Conservation (phyloP, 2,797 vertebrate genomes). For the Iguana delicatissima region DNA sequence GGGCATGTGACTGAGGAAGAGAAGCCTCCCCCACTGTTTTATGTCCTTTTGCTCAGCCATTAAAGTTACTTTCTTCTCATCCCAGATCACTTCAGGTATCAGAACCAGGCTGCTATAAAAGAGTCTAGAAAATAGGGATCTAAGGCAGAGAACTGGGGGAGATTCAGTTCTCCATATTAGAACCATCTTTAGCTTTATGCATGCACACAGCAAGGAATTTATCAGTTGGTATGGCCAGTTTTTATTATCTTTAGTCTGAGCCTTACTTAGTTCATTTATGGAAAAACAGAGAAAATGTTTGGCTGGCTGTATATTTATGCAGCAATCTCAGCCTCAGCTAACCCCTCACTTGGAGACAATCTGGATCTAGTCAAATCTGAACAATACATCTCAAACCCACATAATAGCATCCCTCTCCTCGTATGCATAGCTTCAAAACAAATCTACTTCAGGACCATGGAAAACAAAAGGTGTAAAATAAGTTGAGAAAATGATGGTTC, state of each 20-base stretch:
- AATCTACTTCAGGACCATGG: constrained; percentile 7
- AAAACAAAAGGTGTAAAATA: constrained; percentile 9
- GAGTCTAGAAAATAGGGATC: no score
- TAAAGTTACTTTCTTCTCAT: background rate
- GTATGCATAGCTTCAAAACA: constrained; percentile 8
- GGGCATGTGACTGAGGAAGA: background rate
- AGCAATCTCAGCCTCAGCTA: background rate
- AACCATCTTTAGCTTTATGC: background rate
- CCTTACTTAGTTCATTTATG: background rate
- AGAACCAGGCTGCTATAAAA: background rate
- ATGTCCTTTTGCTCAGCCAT: background rate
- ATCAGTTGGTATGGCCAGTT: background rate
- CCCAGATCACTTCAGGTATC: background rate
- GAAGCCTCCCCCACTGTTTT: background rate
- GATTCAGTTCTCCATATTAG: background rate
- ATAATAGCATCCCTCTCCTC: background rate
- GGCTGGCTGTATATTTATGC: background rate
- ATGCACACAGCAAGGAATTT: background rate
- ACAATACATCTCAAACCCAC: background rate
- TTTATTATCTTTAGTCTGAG: background rate
- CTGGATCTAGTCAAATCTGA: constrained; percentile 18
- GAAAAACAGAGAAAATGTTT: background rate
- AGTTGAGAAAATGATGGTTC: constrained; percentile 13
- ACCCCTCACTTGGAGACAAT: background rate
- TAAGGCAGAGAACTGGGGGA: background rate